A percentile compares a stretch with the other conserved stretches of the same genome.
phyloP scores from a whole-genome alignment of 2,797 vertebrate genomes.

The Lacerta agilis region DNA sequence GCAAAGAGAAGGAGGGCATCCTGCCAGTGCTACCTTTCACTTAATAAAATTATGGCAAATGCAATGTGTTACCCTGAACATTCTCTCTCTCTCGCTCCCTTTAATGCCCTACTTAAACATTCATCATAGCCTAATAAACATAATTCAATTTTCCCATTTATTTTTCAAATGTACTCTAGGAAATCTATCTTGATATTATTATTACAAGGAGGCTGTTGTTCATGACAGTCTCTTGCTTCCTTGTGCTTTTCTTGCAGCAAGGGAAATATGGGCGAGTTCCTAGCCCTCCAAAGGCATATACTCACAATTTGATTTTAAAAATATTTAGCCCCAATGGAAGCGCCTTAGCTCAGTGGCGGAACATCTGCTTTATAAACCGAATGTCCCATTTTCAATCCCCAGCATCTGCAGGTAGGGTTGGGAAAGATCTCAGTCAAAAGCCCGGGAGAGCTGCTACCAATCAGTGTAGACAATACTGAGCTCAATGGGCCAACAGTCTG shows the following conservation, averaged over 20 bases:
- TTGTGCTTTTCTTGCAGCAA: neutral
- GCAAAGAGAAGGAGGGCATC: neutral
- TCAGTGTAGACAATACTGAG: neutral
- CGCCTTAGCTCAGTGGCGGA: too few species aligned
- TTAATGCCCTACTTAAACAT: constrained; percentile 59
- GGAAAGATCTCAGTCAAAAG: too few species aligned
- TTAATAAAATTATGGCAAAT: constrained; percentile 58
- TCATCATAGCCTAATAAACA: constrained; percentile 31
- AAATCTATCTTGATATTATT: neutral
- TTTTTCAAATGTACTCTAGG: constrained; percentile 45
- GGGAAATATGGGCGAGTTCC: neutral
- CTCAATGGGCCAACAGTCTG: too few species aligned
- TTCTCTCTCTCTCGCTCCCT: neutral
- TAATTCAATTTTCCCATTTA: constrained; percentile 52
- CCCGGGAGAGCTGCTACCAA: too few species aligned
- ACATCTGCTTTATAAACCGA: too few species aligned
- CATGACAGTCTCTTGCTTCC: neutral
- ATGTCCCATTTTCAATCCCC: too few species aligned
- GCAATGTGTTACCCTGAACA: constrained; percentile 45
- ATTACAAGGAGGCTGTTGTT: neutral
- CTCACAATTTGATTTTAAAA: neutral
- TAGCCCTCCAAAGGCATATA: neutral
- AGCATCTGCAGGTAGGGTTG: too few species aligned
- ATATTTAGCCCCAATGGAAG: neutral
- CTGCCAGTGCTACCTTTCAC: constrained; percentile 27